Evolutionary conservation across 1,140 invertebrate species (phyloP).

Genomic region (Solenopsis invicta): DNA sequence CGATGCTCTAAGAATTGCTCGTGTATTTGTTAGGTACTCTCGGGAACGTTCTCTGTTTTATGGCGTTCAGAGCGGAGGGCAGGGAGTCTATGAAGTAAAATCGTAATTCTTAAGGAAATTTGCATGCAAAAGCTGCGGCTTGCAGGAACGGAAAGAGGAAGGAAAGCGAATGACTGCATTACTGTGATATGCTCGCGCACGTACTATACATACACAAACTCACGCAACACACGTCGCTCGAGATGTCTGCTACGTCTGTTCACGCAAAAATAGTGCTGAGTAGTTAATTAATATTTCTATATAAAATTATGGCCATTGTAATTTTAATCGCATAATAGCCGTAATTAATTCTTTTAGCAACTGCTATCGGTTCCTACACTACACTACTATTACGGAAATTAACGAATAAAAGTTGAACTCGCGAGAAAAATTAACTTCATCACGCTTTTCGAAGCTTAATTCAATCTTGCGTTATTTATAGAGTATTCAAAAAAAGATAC

Average conservation of each 20-base stretch:
- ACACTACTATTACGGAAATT: background rate
- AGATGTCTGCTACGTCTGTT: background rate
- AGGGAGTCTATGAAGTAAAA: constrained; percentile 61
- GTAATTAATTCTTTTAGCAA: constrained; percentile 11
- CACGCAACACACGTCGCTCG: constrained; percentile 15
- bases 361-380: background rate
- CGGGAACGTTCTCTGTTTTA: constrained; percentile 55
- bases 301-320: background rate
- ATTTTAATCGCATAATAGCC: constrained; percentile 18
- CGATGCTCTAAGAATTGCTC: constrained; percentile 46
- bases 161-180: constrained; percentile 54
- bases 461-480: background rate
- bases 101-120: constrained; percentile 65
- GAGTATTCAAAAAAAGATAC: background rate
- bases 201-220: constrained; percentile 36
- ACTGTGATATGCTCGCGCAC: constrained; percentile 45
- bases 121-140: constrained; percentile 63
- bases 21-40: constrained; percentile 46
- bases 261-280: constrained; percentile 24
- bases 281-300: constrained; percentile 2
- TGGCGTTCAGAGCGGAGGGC: constrained; percentile 41
- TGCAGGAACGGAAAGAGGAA: constrained; percentile 43
- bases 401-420: background rate
- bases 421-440: background rate
- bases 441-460: background rate